Evolutionary conservation across 2,113 vertebrate species (phyloP).

Genomic region (Romanogobio albipinnatus): DNA sequence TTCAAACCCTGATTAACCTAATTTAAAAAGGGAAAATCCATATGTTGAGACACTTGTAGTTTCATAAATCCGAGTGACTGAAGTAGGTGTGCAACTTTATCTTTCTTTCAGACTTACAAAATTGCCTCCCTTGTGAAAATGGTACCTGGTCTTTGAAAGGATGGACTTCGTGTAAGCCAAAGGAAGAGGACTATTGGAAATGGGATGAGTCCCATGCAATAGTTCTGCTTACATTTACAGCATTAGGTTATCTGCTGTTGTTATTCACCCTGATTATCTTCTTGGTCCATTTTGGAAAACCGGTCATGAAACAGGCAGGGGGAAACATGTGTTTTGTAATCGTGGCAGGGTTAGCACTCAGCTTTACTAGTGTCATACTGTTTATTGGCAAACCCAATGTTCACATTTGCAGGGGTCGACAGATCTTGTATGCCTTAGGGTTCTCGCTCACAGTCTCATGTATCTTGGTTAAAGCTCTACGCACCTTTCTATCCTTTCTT

Average conservation of each 20-base stretch:
- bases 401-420: conserved; percentile 62
- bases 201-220: conserved; percentile 61
- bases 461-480: conserved; percentile 68
- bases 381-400: conserved; percentile 66
- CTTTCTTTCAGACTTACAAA: conserved; percentile 58
- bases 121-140: conserved; percentile 59
- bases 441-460: conserved; percentile 70
- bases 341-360: conserved; percentile 60
- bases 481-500: conserved; percentile 66
- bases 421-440: conserved; percentile 67
- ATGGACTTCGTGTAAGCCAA: conserved; percentile 55
- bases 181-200: conserved; percentile 57
- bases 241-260: conserved; percentile 58
- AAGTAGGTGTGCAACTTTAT: not conserved
- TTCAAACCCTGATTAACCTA: too few relatives aligned
- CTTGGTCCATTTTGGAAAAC: conserved; percentile 46
- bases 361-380: conserved; percentile 61
- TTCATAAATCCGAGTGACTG: not conserved
- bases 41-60: not conserved
- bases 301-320: conserved; percentile 67
- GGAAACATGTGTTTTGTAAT: conserved; percentile 62
- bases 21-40: not conserved
- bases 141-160: conserved; percentile 66
- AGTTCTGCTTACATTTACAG: conserved; percentile 45
- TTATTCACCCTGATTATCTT: conserved; percentile 57